Base-by-base conservation (phyloP, 2,797 vertebrate species). In the Coccyzus lansbergi region DNA sequence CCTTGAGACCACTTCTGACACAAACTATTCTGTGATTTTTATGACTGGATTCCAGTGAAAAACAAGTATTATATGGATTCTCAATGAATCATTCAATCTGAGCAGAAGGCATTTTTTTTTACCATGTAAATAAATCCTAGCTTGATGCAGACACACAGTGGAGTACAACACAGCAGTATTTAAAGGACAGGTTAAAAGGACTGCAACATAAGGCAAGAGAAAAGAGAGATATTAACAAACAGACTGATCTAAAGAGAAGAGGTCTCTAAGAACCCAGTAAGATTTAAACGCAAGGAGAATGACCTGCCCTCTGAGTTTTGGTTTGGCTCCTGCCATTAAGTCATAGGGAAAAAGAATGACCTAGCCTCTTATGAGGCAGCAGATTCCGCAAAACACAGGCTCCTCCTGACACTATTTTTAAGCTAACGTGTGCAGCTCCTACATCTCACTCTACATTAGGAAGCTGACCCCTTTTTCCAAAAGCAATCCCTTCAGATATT, bases 211-310 rank as follows among this genome's bases (percentile, higher is more conserved):
- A 55, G 15, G 16, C 2, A 38, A 44, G 7, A 60, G 13, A 29
- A 68, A 82, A 77, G 1, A 40, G 38, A 79, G 24, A 56, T 4
- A 74, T 24, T 31, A 65, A 42, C 64, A 53, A 28, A 7, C 7
- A 46, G 10, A 40, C 5, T 3, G 21, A 18, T 25, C 40, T 11
- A 33, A 3, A 21, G 4, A 14, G 29, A 24, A 82, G n/a, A 38
- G 8, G 18, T 10, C 55, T 55, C 33, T 58, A 24, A 53, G 28
- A 84, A 42, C 11, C 33, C 52, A 20, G 42, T 3, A 12, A 55
- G 13, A 52, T 26, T 31, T 63, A 44, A 64, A 11, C 0, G 2
- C 26, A 44, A 6, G 0, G 1, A 55, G 34, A 21, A 77, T 13
- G 62, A 24, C 9, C 55, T 18, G 7, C 4, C 20, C 68, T 24